Evolutionary conservation across 2,797 vertebrate genomes (phyloP), one percentile per base, ranked within the genome.

Genomic region (Danio kyathit): DNA sequence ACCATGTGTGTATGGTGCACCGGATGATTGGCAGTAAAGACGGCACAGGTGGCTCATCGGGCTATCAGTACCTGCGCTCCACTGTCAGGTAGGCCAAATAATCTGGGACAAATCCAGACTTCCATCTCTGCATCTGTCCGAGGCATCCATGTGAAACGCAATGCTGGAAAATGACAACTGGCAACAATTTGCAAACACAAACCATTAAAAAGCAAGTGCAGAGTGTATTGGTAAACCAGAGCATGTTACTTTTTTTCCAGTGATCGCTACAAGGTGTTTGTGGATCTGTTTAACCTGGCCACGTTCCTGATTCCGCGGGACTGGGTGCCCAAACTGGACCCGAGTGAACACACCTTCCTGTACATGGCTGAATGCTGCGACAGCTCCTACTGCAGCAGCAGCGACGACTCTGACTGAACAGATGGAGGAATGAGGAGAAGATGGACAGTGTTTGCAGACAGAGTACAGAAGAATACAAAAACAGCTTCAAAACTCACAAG

Each of bases 231-330:
- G 57, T 13, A 52, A 76, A 57, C 51, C 82, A 54, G 13, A 80
- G 78, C 71, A 85, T 83, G 86, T 83, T 81, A 84, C 82, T 79
- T 63, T 90, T 78, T 83, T 88, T 85, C 16, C 79, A 99, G 97
- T 84, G 97, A 99, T 89, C 96, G 97, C 82, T 99, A 99, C 93
- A 99, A 99, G 85, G 97, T 99, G 21, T 99, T 99, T 76, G 96
- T 98, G 90, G 97, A 99, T 88, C 93, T 99, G 83, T 99, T 99
- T 92, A 99, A 98, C 89, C 93, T 99, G 89, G 97, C 97, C 59
- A 97, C 95, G 0, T 99, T 95, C 88, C 91, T 99, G 89, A 92
- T 99, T 80, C 97, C 97, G 60, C 93, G 96, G 67, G 90, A 94
- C 82, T 99, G 97, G 97, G 90, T 99, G 77, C 97, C 97, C 49